Evolutionary conservation across 2,113 vertebrate species (phyloP).

Genomic region (Sorex fumeus): DNA sequence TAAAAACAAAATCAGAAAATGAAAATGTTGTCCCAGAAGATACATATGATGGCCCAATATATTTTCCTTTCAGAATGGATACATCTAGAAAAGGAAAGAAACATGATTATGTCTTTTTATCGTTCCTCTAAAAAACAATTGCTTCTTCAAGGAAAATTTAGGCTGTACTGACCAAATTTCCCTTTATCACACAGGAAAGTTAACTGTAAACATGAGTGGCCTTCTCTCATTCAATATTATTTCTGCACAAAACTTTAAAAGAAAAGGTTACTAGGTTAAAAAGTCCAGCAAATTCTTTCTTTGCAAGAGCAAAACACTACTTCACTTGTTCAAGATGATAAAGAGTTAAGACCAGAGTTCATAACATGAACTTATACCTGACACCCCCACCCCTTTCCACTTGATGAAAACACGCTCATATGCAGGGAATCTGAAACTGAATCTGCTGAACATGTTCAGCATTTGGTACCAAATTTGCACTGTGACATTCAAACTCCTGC

Average conservation of each 20-base stretch:
- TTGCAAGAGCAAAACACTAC: not conserved
- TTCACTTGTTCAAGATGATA: conserved; percentile 50
- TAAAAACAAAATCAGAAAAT: not conserved
- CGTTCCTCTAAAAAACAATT: not conserved
- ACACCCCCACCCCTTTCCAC: conserved; percentile 15
- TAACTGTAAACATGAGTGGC: conserved; percentile 32
- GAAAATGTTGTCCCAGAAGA: not conserved
- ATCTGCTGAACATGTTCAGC: conserved; percentile 46
- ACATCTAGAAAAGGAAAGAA: conserved; percentile 24
- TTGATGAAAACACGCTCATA: conserved; percentile 72
- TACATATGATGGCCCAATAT: not conserved
- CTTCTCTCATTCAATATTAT: conserved; percentile 1
- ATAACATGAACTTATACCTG: conserved; percentile 47
- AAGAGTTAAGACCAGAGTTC: conserved; percentile 75
- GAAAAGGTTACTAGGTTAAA: not conserved
- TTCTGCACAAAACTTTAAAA: conserved; percentile 23
- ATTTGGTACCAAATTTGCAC: conserved; percentile 76
- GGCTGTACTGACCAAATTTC: not conserved
- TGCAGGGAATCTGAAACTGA: conserved; percentile 76
- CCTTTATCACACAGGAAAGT: not conserved
- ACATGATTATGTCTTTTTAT: not conserved
- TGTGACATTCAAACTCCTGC: conserved; percentile 80
- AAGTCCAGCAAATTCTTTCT: not conserved
- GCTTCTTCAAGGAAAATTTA: not conserved
- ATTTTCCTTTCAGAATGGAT: not conserved